Base-by-base conservation (phyloP, 2,797 vertebrate species). In the Geotrypetes seraphini region DNA sequence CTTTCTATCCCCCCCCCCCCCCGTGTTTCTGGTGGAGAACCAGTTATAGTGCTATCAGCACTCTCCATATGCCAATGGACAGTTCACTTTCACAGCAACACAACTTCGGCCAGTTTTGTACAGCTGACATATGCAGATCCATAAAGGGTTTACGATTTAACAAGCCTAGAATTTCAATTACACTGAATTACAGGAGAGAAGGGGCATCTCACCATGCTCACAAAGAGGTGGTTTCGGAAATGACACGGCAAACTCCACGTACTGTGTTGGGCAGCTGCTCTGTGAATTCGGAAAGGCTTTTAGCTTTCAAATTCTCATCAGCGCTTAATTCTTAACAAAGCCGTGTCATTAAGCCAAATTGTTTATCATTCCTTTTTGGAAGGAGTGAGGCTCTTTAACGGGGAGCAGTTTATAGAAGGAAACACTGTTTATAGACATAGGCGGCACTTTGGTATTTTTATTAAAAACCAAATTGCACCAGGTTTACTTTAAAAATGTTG, bases 111-210 rank as follows among this genome's bases (percentile, higher is more conserved):
- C 62, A 68, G 75, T 73, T 73, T 65, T 73, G 62, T 64, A 70
- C 72, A 71, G 66, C 25, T 71, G 65, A 70, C 60, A 71, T 69
- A 63, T 69, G 72, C 63, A 68, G 66, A 71, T 75, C 68, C 60
- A 73, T 75, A 65, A 8, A 63, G 45, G 60, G 57, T 64, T 67
- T 49, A 25, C 57, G 61, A 70, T 71, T 70, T 71, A 71, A 70
- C 62, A 70, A 57, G 70, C 72, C 66, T 71, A 54, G 59, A 65
- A 67, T 75, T 73, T 63, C 66, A 73, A 73, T 75, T 75, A 70
- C 71, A 70, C 40, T 57, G 66, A 65, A 69, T 75, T 65, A 66
- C 57, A 5, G 33, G 57, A 50, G 55, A 65, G 55, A 58, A 42
- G 25, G n/a, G 63, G 56, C 48, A 46, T n/a, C 61, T 57, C 44